Base-by-base conservation (phyloP, 2,888 invertebrate genomes). In the Lasioglossum morio region DNA sequence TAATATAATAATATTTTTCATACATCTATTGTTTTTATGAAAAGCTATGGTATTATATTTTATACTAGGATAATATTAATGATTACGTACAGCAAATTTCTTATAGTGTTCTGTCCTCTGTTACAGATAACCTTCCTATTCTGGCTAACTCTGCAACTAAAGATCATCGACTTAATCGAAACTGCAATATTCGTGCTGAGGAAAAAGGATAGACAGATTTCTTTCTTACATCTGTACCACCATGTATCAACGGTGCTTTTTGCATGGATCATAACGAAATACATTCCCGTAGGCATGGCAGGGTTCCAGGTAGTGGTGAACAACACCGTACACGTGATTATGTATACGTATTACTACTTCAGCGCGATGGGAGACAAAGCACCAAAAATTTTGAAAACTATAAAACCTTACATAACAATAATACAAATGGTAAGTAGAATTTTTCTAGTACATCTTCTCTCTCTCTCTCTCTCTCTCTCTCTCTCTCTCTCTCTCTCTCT, bases 321-420 rank as follows among this genome's bases (percentile, higher is more conserved):
- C 93, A 96, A 96, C 72, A 93, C 95, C 0, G 96, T 98, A 1
- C 98, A 98, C 90, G 96, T 97, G 0, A 93, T 98, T 7, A 98
- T 98, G 98, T 98, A 98, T 93, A 95, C 96, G 0, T 98, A 98
- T 94, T 98, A 98, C 92, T 95, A 97, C 10, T 91, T 94, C 23
- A 95, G 97, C 0, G 96, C 96, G 76, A 96, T 96, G 76, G 97
- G 97, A 1, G 34, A 73, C 2, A 48, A 30, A 0, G 0, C 75
- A 8, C 81, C 72, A 34, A 82, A 66, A 23, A 0, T 19, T 2
- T 0, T 87, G 1, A 7, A 3, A 7, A 48, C 37, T 12, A 95
- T 97, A 90, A 98, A 98, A 91, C 95, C 94, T n/a, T 94, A 94
- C 85, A 87, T 96, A 57, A 96, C 96, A 0, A 93, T 94, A 27